A percentile compares a stretch with the other conserved stretches of the same genome.
Conservation (phyloP, 2,797 vertebrate genomes). For the Bovichtus diacanthus region DNA sequence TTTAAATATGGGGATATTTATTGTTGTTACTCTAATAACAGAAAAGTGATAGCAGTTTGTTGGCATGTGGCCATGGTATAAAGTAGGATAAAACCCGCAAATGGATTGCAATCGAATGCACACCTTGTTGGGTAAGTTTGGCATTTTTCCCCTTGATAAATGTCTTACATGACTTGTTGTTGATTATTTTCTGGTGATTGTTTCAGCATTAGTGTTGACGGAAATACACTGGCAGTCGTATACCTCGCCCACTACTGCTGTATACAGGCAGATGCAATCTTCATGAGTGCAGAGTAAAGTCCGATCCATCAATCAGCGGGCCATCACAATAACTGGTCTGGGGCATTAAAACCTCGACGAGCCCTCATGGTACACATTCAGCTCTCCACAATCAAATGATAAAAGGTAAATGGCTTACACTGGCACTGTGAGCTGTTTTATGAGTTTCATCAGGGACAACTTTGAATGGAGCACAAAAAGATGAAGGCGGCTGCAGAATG, state of each 20-base stretch:
- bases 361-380: slow-evolving; percentile 63
- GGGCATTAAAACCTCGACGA: slow-evolving; percentile 50
- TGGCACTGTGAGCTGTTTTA: slow-evolving; percentile 56
- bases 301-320: slow-evolving; percentile 53
- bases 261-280: slow-evolving; percentile 38
- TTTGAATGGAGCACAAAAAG: slow-evolving; percentile 57
- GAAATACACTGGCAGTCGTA: slow-evolving; percentile 37
- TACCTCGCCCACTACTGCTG: slow-evolving; percentile 15
- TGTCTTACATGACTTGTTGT: slow-evolving; percentile 18
- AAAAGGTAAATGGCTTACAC: slow-evolving; percentile 53
- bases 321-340: slow-evolving; percentile 42
- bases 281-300: slow-evolving; percentile 42
- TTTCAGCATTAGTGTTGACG: slow-evolving; percentile 27
- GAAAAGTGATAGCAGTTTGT: neutral
- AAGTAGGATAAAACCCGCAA: neutral
- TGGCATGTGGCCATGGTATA: slow-evolving; percentile 33
- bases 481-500: slow-evolving; percentile 61
- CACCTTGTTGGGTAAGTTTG: slow-evolving; percentile 21
- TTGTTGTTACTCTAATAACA: neutral
- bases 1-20: neutral
- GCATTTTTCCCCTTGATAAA: slow-evolving; percentile 32
- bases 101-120: slow-evolving; percentile 2
- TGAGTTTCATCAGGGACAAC: slow-evolving; percentile 58
- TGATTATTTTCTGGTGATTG: slow-evolving; percentile 28
- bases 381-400: slow-evolving; percentile 60